phyloP scores from a whole-genome alignment of 2,113 vertebrate species.

The Boleophthalmus pectinirostris region DNA sequence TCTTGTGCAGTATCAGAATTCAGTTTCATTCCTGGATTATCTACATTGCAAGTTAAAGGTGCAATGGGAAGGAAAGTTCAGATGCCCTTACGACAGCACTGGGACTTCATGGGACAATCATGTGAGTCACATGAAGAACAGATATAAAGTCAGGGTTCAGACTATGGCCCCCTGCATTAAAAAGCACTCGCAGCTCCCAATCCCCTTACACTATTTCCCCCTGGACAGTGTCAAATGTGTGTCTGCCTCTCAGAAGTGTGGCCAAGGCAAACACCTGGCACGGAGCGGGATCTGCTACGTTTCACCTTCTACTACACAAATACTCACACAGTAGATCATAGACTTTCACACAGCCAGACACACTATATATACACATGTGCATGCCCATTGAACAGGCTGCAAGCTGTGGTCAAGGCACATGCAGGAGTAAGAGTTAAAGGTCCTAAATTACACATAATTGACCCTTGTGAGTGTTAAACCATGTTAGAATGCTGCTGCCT shows the following conservation, averaged over 20 bases:
- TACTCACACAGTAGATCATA: slow-evolving; percentile 54
- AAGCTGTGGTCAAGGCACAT: slow-evolving; percentile 9
- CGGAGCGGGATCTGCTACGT: slow-evolving; percentile 46
- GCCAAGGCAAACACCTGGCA: slow-evolving; percentile 67
- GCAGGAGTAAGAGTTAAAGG: not conserved
- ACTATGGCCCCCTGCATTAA: slow-evolving; percentile 25
- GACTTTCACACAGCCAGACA: slow-evolving; percentile 27
- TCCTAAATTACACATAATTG: no score
- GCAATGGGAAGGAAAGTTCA: slow-evolving; percentile 7
- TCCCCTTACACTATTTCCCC: slow-evolving; percentile 35
- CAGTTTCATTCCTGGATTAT: slow-evolving; percentile 3
- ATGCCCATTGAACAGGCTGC: slow-evolving; percentile 14
- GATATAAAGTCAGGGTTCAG: slow-evolving; percentile 12
- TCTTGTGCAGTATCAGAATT: slow-evolving; percentile 5
- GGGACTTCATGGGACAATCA: slow-evolving; percentile 12
- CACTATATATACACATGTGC: slow-evolving; percentile 10
- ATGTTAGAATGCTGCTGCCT: no score
- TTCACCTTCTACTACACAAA: slow-evolving; percentile 58
- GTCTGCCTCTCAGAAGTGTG: slow-evolving; percentile 59
- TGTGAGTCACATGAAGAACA: slow-evolving; percentile 4
- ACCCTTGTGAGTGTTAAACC: no score
- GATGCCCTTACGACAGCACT: slow-evolving; percentile 17
- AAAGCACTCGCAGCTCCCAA: slow-evolving; percentile 36
- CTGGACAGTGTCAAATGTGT: slow-evolving; percentile 58
- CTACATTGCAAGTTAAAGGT: not conserved